Base-by-base conservation (phyloP, 1,140 invertebrate species). In the Eumeta japonica region DNA sequence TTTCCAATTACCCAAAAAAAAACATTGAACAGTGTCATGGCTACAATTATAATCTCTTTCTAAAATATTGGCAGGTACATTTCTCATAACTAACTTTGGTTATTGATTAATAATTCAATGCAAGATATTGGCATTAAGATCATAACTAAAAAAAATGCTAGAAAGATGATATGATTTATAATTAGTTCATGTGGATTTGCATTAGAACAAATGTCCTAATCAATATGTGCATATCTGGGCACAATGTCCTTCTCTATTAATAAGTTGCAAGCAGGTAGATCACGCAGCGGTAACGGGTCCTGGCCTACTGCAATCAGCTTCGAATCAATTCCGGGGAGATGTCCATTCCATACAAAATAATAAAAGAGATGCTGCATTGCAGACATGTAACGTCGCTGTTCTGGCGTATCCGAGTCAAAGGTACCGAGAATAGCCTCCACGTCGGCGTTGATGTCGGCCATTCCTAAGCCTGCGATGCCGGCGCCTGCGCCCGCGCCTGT, bases 331-430 rank as follows among this genome's bases (percentile, higher is more conserved):
- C 81, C 77, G 3, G 80, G 62, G 13, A 88, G 64, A 30, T 80
- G 79, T 7, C 85, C 87, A 41, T 87, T 80, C 73, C 83, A 83
- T 0, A 90, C 87, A 46, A 83, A 92, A 44, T 86, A 81, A 52
- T 90, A 90, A 58, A 92, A 92, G 1, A 90, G 58, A 35, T 87
- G 82, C 53, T 90, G 88, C 75, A 92, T 89, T 2, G 88, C 85
- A 1, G 83, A 81, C 19, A 88, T 80, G 44, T 86, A 90, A 14
- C 84, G 74, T 31, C 83, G 79, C 50, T 89, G 84, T 46, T 85
- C 84, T 0, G 83, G 81, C 11, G 81, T 83, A 36, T 80, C 81
- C 0, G 84, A 79, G 32, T 84, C 81, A 41, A 88, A 88, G 10
- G 83, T 79, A 0, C 88, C 88, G 3, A 92, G 72, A 45, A 92